A percentile compares a stretch with the other conserved stretches of the same genome.
These are phyloP conservation scores for Brachyalestes nurse DNA, from an alignment of 2,797 vertebrate genomes.

Conservation along the genomic window DNA sequence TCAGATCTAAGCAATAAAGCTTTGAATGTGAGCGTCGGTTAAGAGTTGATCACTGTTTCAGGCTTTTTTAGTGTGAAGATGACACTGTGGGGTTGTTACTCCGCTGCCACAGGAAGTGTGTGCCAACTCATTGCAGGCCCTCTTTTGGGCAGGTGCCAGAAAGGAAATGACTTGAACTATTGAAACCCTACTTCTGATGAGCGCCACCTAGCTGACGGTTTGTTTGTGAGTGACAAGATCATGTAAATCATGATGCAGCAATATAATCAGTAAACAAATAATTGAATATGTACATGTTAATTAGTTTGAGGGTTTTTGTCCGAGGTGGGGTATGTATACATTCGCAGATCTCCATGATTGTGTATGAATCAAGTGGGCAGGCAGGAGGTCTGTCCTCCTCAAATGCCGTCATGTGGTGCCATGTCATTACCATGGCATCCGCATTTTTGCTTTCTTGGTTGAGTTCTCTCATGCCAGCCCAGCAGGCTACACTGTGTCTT, in stretches of 20 bases:
- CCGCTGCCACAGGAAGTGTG: slow-evolving; percentile 55
- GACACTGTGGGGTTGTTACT: slow-evolving; percentile 21
- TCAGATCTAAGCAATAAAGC: background rate
- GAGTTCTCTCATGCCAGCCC: slow-evolving; percentile 4
- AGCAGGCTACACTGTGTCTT: background rate
- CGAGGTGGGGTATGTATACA: background rate
- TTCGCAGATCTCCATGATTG: slow-evolving; percentile 45
- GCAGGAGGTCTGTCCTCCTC: slow-evolving; percentile 15
- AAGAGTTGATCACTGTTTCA: background rate
- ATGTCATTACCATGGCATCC: slow-evolving; percentile 50
- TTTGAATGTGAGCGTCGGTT: background rate
- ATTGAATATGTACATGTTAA: background rate
- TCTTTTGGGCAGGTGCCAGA: slow-evolving; percentile 21
- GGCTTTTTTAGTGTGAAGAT: slow-evolving; percentile 1
- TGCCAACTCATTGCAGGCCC: slow-evolving; percentile 50
- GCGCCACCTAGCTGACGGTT: background rate
- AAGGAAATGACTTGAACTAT: slow-evolving; percentile 29
- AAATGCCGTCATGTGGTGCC: slow-evolving; percentile 25
- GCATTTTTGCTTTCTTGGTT: slow-evolving; percentile 4
- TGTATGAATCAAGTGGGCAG: slow-evolving; percentile 33
- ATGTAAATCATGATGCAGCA: too few species aligned
- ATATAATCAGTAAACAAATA: too few species aligned
- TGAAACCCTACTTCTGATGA: background rate
- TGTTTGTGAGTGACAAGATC: too few species aligned
- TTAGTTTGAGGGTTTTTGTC: background rate